Evolutionary conservation across 92 coral and sea anemone genomes (phyloP), one percentile per base, ranked within the genome.

Genomic region (Epizoanthus ramosus): DNA sequence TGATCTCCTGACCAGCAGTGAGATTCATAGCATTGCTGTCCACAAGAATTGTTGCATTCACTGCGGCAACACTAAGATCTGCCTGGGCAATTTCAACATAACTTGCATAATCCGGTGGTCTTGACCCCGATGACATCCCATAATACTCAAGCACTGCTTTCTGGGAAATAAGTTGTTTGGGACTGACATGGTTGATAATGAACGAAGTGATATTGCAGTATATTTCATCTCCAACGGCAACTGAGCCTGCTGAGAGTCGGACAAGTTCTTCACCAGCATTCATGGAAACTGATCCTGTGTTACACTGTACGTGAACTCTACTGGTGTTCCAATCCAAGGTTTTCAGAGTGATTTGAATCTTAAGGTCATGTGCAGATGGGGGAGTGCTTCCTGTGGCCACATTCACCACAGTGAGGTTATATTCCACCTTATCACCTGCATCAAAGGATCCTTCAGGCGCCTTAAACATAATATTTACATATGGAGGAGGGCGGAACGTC

Each of bases 401-500:
- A 79, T 97, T 90, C 22, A 68, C 74, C 15, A 94, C 65, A 5
- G 84, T 76, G 28, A 92, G 85, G 79, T 88, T 79, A 63, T 72
- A 92, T 68, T 89, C 87, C 10, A 97, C 92, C 28, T 75, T 50
- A 73, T 97, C 99, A 6, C 98, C 99, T 1, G 91, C 92, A 80
- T 97, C 99, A 76, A 94, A 85, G 15, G 75, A 70, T n/a, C 87
- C 90, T 17, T 57, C 50, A 18, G 86, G 65, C 0, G 94, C 83
- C 6, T 68, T 57, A 53, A 92, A 91, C 8, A 50, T 28, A 19
- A 92, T 81, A 19, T 84, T 76, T 58, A 94, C 77, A 64, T 82
- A 97, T 0, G 98, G 91, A 15, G 83, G 76, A 14, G 98, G 97
- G 21, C 99, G 94, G 71, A 92, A 86, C 12, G 98, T 92, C 17